A percentile compares a stretch with the other conserved stretches of the same genome.
These are phyloP conservation scores for Seira ritae DNA, from an alignment of 2,888 invertebrate species.

Conservation along the genomic window DNA sequence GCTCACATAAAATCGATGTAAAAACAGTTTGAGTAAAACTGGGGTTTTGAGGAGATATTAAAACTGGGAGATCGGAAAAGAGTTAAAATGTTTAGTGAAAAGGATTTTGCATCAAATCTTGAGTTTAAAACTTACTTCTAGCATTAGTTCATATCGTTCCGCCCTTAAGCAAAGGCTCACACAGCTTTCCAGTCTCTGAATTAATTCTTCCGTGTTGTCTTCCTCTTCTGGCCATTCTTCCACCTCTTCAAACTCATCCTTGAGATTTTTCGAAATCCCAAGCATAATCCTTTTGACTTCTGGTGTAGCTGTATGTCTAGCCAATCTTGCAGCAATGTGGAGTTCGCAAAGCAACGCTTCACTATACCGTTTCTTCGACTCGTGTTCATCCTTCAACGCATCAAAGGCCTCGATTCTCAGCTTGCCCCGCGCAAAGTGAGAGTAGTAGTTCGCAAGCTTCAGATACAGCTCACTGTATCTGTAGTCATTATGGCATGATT, in stretches of 20 bases:
- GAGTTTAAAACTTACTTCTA: constrained; percentile 66
- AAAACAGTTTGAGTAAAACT: not conserved
- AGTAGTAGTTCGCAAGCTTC: constrained; percentile 72
- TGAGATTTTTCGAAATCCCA: constrained; percentile 71
- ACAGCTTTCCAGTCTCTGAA: constrained; percentile 71
- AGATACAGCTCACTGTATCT: constrained; percentile 69
- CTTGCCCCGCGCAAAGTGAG: constrained; percentile 70
- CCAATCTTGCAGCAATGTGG: constrained; percentile 72
- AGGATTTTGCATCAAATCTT: not conserved
- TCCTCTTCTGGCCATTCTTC: constrained; percentile 70
- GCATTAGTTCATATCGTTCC: constrained; percentile 73
- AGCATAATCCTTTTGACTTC: constrained; percentile 72
- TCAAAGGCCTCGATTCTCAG: constrained; percentile 72
- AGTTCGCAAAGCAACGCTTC: constrained; percentile 73
- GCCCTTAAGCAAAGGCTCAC: constrained; percentile 70
- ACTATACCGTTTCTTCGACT: constrained; percentile 68
- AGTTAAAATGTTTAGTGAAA: not conserved
- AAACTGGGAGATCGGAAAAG: no score
- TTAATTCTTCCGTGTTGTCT: constrained; percentile 72
- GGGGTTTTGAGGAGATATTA: no score
- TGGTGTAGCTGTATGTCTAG: constrained; percentile 70
- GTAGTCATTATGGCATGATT: constrained; percentile 71
- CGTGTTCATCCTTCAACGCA: constrained; percentile 68
- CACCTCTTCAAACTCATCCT: constrained; percentile 71
- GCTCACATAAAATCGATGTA: no score